Evolutionary conservation across 53 echinoderm and acorn worm genomes (phyloP).

Genomic region (Mesocentrotus franciscanus): DNA sequence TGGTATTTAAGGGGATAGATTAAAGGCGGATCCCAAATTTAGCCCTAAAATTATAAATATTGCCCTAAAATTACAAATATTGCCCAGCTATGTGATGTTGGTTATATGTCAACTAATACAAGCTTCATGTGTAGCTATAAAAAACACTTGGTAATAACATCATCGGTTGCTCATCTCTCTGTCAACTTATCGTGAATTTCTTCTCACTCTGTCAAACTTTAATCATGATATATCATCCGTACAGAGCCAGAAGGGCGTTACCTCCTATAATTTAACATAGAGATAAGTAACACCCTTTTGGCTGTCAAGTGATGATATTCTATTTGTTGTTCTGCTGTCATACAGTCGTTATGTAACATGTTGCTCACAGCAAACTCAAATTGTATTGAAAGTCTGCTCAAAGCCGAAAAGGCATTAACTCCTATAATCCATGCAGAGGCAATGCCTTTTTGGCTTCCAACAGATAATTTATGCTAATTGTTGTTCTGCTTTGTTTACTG

Average conservation of each 20-base stretch:
- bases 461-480: too few species aligned
- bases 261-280: not conserved
- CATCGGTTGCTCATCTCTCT: not conserved
- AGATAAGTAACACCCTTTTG: too few species aligned
- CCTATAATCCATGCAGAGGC: too few species aligned
- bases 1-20: not conserved
- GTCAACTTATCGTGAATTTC: slow-evolving; percentile 3
- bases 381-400: not conserved
- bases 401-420: too few species aligned
- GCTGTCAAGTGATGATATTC: not conserved
- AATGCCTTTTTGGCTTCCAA: too few species aligned
- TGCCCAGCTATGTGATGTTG: not conserved
- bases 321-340: not conserved
- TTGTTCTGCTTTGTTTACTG: too few species aligned
- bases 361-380: not conserved
- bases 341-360: not conserved
- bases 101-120: slow-evolving; percentile 30
- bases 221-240: not conserved
- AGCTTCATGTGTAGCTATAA: not conserved
- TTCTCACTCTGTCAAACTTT: slow-evolving; percentile 25
- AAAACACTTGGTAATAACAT: not conserved
- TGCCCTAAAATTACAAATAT: not conserved
- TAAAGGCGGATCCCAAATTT: not conserved
- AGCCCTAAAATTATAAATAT: not conserved
- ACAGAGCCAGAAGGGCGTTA: not conserved